Conservation (phyloP, 37 sponge, comb jelly and placozoan species). For the Mnemiopsis leidyi region DNA sequence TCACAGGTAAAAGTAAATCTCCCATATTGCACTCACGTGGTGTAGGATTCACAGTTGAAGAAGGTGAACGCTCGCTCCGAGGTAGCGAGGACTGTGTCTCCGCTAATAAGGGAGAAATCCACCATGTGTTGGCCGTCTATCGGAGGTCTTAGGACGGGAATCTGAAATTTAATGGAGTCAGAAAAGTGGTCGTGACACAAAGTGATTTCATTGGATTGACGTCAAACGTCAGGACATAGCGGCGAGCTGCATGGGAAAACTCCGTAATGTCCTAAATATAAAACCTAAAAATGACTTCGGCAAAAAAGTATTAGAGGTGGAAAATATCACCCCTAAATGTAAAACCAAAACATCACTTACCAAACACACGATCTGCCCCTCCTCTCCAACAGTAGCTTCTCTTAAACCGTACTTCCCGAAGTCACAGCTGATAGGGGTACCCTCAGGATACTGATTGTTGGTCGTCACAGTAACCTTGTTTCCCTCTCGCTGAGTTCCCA, state of each 20-base stretch:
- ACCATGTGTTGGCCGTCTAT: slow-evolving; percentile 26
- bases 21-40: background rate
- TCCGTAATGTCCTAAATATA: too few species aligned
- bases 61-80: slow-evolving; percentile 17
- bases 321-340: too few species aligned
- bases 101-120: background rate
- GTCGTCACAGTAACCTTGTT: background rate
- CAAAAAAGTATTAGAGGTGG: too few species aligned
- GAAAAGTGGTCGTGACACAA: too few species aligned
- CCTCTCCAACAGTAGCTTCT: background rate
- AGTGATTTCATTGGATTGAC: too few species aligned
- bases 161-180: too few species aligned
- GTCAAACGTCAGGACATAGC: too few species aligned
- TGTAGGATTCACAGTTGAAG: slow-evolving; percentile 58
- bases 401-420: background rate
- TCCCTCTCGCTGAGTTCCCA: background rate
- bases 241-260: too few species aligned
- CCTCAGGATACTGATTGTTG: slow-evolving; percentile 4
- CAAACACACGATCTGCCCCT: background rate
- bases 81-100: background rate
- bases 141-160: background rate
- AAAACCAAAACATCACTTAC: too few species aligned
- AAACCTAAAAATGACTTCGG: too few species aligned
- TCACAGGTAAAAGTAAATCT: slow-evolving; percentile 1
- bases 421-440: background rate